Conservation (phyloP, 1,140 invertebrate genomes). For the Melipona quadrifasciata region DNA sequence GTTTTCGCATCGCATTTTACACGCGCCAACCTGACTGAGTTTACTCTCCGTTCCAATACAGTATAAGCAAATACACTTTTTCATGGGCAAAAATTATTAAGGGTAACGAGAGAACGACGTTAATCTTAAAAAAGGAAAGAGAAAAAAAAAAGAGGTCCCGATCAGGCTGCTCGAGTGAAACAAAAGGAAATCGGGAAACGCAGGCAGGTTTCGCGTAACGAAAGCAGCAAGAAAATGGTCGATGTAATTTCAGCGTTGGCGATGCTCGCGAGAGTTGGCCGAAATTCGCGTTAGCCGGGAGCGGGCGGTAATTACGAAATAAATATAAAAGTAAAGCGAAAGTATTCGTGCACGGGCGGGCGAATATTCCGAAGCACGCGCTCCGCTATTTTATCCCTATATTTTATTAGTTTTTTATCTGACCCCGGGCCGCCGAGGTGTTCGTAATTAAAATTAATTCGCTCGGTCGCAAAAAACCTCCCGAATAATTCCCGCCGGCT, state of each 20-base stretch:
- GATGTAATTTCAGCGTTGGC: not conserved
- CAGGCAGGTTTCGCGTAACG: not conserved
- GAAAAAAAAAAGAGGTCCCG: no score
- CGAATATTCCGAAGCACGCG: conserved; percentile 11
- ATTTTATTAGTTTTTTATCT: conserved; percentile 11
- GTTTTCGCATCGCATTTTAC: no score
- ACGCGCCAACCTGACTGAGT: no score
- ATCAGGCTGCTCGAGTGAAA: not conserved
- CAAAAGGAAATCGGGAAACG: not conserved
- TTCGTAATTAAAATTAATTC: conserved; percentile 47
- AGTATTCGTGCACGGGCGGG: not conserved
- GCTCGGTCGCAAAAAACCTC: conserved; percentile 4
- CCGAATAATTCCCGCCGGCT: not conserved
- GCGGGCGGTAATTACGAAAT: not conserved
- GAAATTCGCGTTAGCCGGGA: not conserved
- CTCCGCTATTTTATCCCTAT: not conserved
- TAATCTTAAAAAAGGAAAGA: no score
- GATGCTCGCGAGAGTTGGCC: no score
- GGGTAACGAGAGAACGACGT: no score
- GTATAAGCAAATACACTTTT: no score
- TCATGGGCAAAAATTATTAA: no score
- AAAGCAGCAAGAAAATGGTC: no score
- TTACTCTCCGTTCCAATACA: no score
- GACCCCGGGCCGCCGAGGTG: not conserved
- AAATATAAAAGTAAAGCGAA: conserved; percentile 20